These are phyloP conservation scores for Drosophila stalkeri DNA, from an alignment of 2,888 invertebrate genomes.

Conservation along the genomic window DNA sequence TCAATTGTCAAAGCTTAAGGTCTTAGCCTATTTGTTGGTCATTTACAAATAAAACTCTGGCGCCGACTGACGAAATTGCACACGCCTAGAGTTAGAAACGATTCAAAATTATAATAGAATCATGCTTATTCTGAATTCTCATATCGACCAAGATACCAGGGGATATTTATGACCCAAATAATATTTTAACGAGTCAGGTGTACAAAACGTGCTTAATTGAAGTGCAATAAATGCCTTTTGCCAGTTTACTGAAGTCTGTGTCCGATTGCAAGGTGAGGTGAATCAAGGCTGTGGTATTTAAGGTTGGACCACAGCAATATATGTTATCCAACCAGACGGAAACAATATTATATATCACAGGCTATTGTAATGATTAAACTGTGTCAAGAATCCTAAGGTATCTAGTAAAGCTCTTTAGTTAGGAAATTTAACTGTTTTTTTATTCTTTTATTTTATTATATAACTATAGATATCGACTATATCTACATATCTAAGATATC, in stretches of 20 bases:
- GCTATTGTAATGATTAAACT: too few species aligned
- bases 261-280: background rate
- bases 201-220: constrained; percentile 42
- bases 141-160: constrained; percentile 40
- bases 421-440: too few species aligned
- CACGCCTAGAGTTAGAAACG: constrained; percentile 10
- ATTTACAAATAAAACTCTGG: constrained; percentile 3
- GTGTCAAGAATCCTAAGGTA: too few species aligned
- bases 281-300: background rate
- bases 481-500: too few species aligned
- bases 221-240: constrained; percentile 23
- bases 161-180: constrained; percentile 25
- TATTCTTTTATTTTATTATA: too few species aligned
- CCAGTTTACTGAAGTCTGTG: constrained; percentile 1
- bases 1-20: constrained; percentile 29
- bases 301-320: background rate
- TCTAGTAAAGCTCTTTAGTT: too few species aligned
- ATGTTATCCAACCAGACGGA: background rate
- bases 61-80: constrained; percentile 18
- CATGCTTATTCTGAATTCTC: constrained; percentile 22
- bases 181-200: constrained; percentile 25
- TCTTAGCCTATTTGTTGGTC: constrained; percentile 12
- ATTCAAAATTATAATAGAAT: constrained; percentile 15
- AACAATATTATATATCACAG: too few species aligned
- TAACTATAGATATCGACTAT: too few species aligned